phyloP scores from a whole-genome alignment of 2,888 invertebrate species.

The Conops quadrifasciatus region DNA sequence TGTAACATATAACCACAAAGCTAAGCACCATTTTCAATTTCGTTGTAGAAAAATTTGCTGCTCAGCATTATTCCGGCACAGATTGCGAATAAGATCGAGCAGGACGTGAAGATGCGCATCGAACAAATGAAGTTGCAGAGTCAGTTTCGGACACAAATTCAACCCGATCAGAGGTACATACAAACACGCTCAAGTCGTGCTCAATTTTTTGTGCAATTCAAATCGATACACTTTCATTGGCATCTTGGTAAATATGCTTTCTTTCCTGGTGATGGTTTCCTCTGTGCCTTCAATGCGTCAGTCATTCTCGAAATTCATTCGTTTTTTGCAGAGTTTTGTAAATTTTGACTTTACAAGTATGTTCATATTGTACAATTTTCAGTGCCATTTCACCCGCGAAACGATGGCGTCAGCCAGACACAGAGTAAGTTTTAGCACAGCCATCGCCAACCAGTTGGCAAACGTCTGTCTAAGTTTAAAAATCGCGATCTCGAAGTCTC shows the following conservation, averaged over 20 bases:
- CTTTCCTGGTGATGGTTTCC: neutral
- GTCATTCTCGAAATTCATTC: no score
- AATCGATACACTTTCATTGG: neutral
- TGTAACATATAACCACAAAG: no score
- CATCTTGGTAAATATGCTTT: neutral
- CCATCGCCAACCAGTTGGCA: no score
- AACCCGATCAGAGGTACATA: conserved; percentile 36
- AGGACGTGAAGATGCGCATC: conserved; percentile 70
- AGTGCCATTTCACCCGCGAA: conserved; percentile 49
- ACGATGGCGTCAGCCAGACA: conserved; percentile 61
- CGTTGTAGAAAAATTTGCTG: conserved; percentile 79
- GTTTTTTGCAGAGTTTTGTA: no score
- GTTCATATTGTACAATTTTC: conserved; percentile 33
- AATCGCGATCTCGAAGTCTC: no score
- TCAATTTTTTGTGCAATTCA: conserved; percentile 35
- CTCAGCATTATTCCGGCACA: conserved; percentile 87
- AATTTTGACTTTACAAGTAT: neutral
- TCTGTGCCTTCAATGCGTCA: no score
- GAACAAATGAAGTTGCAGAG: conserved; percentile 66
- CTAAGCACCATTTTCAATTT: neutral
- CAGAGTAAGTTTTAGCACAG: conserved; percentile 52
- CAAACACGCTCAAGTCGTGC: neutral
- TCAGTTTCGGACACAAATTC: neutral
- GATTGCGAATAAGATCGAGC: conserved; percentile 73
- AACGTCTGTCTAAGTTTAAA: no score